phyloP scores from a whole-genome alignment of 2,113 vertebrate species.

The Aspiorhynchus laticeps region DNA sequence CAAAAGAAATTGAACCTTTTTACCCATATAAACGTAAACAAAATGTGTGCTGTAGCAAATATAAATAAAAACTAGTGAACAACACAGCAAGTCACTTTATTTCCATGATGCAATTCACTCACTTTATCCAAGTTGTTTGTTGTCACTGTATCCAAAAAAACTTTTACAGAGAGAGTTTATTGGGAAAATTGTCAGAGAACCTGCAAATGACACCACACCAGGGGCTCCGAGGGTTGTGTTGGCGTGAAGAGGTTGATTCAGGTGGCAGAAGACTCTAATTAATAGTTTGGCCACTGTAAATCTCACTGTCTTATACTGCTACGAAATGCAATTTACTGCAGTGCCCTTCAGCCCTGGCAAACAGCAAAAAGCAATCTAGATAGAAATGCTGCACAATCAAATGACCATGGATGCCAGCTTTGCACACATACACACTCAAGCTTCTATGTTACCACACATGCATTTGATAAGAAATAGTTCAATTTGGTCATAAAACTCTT shows the following conservation, averaged over 20 bases:
- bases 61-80: too few species aligned
- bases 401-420: conserved; percentile 29
- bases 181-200: neutral
- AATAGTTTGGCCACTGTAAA: conserved; percentile 41
- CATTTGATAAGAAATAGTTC: neutral
- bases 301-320: conserved; percentile 31
- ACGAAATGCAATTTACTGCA: conserved; percentile 39
- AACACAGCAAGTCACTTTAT: neutral
- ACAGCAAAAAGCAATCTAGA: conserved; percentile 44
- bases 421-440: neutral
- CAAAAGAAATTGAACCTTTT: neutral
- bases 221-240: neutral
- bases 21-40: neutral
- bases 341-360: conserved; percentile 35
- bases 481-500: neutral
- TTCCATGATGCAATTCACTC: conserved; percentile 15
- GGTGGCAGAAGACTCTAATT: conserved; percentile 41
- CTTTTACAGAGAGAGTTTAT: neutral
- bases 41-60: neutral
- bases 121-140: neutral
- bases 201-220: neutral
- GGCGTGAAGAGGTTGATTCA: conserved; percentile 13
- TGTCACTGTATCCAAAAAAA: too few species aligned
- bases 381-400: conserved; percentile 46
- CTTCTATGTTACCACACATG: neutral